Evolutionary conservation across 2,888 invertebrate genomes (phyloP), one percentile per base, ranked within the genome.

Genomic region (Tenthredo mesomela): DNA sequence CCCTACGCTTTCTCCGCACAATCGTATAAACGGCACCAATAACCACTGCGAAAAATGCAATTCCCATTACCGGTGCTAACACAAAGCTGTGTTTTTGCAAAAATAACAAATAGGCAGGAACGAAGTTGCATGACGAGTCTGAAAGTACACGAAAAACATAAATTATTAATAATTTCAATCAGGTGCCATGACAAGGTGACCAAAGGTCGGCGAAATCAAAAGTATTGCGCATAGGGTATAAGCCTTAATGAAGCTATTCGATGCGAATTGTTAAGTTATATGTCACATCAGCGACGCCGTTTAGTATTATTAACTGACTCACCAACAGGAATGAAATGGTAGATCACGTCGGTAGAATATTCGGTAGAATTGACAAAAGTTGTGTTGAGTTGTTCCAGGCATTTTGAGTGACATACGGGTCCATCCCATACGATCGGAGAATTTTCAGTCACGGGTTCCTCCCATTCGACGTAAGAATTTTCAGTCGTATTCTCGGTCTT

Each of bases 381-480:
- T 33, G 71, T 71, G 33, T 71, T 71, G 40, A 71, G 71, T 71
- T 40, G 15, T 40, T 71, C 37, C 9, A 71, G n/a, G 40, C 71
- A 71, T 40, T 37, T 40, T 0, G 71, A 37, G 71, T 40, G 18
- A 40, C 71, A 71, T n/a, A n/a, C 7, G 40, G 71, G 87, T 95
- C 94, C 18, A 93, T 9, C 75, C 71, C 71, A 29, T 84, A 71
- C n/a, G 54, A 54, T 54, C n/a, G n/a, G 54, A n/a, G 54, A 5
- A 54, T 54, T 54, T n/a, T 7, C 7, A 54, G 54, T 54, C n/a
- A 54, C 54, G n/a, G 54, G 54, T 7, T 54, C n/a, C n/a, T 54
- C n/a, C n/a, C 6, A 54, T n/a, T 54, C 54, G n/a, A 54, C 7
- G 54, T 54, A 5, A 7, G 54, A 54, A n/a, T n/a, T 54, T n/a